phyloP scores from a whole-genome alignment of 1,140 invertebrate species.

The Antheraea mylitta region DNA sequence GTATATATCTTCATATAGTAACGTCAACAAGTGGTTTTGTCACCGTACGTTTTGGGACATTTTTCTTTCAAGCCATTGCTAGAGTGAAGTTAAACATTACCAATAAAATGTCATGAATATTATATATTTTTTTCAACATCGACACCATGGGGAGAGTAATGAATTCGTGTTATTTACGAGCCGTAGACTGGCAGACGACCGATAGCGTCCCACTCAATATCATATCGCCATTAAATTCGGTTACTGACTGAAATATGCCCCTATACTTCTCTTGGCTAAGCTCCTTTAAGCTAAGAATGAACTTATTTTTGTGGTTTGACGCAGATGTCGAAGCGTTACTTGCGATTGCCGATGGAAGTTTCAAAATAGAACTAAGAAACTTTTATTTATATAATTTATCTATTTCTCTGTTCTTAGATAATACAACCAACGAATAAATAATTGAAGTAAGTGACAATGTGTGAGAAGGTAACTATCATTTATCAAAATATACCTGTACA shows the following conservation, averaged over 20 bases:
- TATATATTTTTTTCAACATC: conserved; percentile 42
- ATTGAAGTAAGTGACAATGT: too few species aligned
- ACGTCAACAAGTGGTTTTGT: neutral
- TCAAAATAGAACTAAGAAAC: neutral
- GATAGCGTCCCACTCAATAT: conserved; percentile 68
- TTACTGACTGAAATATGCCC: conserved; percentile 55
- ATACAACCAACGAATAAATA: too few species aligned
- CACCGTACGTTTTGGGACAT: neutral
- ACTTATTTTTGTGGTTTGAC: conserved; percentile 10
- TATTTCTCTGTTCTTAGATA: too few species aligned
- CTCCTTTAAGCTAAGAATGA: conserved; percentile 10
- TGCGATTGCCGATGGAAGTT: neutral
- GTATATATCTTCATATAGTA: neutral
- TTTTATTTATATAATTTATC: neutral
- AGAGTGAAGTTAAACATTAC: neutral
- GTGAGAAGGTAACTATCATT: too few species aligned
- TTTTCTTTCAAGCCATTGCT: neutral
- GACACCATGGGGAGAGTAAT: conserved; percentile 48
- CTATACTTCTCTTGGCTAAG: conserved; percentile 17
- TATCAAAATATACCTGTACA: too few species aligned
- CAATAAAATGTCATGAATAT: conserved; percentile 1
- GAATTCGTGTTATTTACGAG: conserved; percentile 67
- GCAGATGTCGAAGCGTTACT: conserved; percentile 1
- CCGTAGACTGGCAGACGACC: conserved; percentile 57
- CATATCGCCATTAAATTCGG: conserved; percentile 66